Evolutionary conservation across 1,140 invertebrate species (phyloP).

Genomic region (Zaprionus kolodkinae): DNA sequence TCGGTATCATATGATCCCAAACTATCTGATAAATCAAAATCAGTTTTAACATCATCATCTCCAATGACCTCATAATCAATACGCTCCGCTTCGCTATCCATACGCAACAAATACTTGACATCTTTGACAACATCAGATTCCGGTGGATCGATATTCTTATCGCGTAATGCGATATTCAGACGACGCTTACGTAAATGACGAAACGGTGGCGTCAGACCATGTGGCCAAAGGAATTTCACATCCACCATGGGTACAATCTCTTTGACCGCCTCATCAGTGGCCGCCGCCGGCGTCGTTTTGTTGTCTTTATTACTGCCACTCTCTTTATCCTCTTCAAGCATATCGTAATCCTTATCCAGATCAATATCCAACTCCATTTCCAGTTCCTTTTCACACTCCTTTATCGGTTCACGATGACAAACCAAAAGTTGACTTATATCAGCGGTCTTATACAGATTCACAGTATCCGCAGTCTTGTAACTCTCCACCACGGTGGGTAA

Average conservation of each 20-base stretch:
- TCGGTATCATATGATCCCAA: neutral
- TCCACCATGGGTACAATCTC: neutral
- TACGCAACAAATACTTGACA: conserved; percentile 94
- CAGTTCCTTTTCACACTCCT: conserved; percentile 91
- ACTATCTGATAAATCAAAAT: conserved; percentile 52
- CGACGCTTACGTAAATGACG: conserved; percentile 19
- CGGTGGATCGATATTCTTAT: neutral
- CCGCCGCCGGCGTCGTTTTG: neutral
- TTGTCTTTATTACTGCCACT: neutral
- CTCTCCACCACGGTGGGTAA: conserved; percentile 97
- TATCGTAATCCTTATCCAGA: conserved; percentile 95
- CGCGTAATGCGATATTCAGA: conserved; percentile 2
- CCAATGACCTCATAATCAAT: conserved; percentile 96
- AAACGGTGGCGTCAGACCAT: conserved; percentile 25
- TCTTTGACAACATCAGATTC: conserved; percentile 87
- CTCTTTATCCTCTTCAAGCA: conserved; percentile 93
- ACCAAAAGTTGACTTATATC: conserved; percentile 96
- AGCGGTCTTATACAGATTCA: conserved; percentile 98
- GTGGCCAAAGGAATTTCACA: conserved; percentile 19
- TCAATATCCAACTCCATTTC: conserved; percentile 92
- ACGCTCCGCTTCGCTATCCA: conserved; percentile 94
- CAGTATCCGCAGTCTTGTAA: conserved; percentile 96
- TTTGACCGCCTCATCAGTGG: neutral
- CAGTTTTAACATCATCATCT: conserved; percentile 88
- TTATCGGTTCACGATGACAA: conserved; percentile 92